Conservation (phyloP, 2,113 vertebrate genomes). For the Rhea americana region DNA sequence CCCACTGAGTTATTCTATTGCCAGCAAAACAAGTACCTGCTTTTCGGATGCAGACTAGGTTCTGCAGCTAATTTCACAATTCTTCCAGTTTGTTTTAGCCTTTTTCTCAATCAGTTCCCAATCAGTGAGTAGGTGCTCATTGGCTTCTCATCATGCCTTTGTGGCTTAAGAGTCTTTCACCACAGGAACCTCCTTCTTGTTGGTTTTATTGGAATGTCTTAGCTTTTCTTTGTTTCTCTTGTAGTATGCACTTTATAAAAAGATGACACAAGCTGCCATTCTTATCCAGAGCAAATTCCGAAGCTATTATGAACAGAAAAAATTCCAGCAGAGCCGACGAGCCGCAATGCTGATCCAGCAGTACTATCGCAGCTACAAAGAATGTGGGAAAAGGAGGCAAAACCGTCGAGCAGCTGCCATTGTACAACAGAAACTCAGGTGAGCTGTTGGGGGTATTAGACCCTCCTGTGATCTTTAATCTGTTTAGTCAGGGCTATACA, state of each 20-base stretch:
- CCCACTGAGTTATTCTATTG: background rate
- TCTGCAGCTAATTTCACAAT: background rate
- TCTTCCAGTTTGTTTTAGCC: background rate
- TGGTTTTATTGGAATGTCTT: background rate
- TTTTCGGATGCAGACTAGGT: background rate
- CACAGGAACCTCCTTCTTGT: background rate
- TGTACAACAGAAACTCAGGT: constrained; percentile 87
- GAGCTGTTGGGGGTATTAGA: fast-evolving
- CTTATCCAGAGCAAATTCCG: constrained; percentile 99
- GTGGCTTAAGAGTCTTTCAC: background rate
- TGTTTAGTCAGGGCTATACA: background rate
- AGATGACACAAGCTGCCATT: constrained; percentile 99
- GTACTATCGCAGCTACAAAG: constrained; percentile 96
- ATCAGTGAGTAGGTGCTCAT: fast-evolving
- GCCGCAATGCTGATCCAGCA: constrained; percentile 97
- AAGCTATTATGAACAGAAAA: constrained; percentile 97
- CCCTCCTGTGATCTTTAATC: fast-evolving
- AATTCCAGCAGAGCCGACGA: constrained; percentile 95
- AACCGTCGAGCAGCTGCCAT: constrained; percentile 86
- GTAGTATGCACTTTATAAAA: constrained; percentile 99
- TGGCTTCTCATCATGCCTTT: background rate
- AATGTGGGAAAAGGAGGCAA: constrained; percentile 88
- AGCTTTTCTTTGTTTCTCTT: constrained; percentile 55
- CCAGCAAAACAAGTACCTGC: background rate
- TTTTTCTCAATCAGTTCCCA: background rate